Evolutionary conservation across 2,888 invertebrate species (phyloP).

Genomic region (Oligia latruncula): DNA sequence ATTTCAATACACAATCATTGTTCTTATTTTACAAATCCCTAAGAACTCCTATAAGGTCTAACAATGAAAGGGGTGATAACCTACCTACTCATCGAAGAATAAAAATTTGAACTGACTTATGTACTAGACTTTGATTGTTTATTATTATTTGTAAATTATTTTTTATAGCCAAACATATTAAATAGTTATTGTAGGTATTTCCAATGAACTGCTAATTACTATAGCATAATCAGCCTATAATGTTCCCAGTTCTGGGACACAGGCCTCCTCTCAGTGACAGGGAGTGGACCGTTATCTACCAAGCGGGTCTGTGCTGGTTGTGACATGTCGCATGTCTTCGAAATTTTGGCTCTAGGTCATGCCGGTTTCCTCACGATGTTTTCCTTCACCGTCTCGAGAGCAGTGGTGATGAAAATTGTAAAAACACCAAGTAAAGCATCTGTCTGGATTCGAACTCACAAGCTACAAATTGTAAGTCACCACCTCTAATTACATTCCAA

Average conservation of each 20-base stretch:
- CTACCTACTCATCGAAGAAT: not conserved
- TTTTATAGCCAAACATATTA: too few relatives aligned
- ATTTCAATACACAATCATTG: not conserved
- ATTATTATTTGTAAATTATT: too few relatives aligned
- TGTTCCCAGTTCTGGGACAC: not conserved
- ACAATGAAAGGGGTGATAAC: not conserved
- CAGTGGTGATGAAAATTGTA: not conserved
- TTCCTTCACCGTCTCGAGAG: not conserved
- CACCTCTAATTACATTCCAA: not conserved
- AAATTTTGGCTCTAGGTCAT: not conserved
- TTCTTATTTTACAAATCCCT: not conserved
- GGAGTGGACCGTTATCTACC: not conserved
- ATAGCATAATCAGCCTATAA: not conserved
- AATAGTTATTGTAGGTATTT: not conserved
- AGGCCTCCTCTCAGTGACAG: not conserved
- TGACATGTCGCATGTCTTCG: not conserved
- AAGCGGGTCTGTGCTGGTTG: not conserved
- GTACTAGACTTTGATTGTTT: not conserved
- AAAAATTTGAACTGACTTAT: not conserved
- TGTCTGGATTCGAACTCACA: not conserved
- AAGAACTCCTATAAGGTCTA: not conserved
- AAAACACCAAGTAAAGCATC: not conserved
- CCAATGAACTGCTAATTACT: not conserved
- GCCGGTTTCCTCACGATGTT: not conserved
- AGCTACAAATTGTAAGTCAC: not conserved